These are phyloP conservation scores for Chaenogobius annularis DNA, from an alignment of 2,113 vertebrate genomes.

Conservation along the genomic window DNA sequence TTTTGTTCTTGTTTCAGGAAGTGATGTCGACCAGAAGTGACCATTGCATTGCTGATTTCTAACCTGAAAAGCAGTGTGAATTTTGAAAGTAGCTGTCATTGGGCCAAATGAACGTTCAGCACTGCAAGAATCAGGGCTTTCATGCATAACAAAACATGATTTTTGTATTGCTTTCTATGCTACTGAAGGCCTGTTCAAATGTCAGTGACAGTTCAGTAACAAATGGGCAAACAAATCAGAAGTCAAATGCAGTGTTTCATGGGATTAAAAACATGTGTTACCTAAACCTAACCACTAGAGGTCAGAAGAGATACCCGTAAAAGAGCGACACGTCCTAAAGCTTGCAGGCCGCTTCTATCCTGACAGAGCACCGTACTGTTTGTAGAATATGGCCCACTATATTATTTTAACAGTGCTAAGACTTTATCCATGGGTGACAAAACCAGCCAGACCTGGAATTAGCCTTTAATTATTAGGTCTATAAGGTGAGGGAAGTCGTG, in stretches of 20 bases:
- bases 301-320: constrained; percentile 31
- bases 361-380: constrained; percentile 26
- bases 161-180: too few relatives aligned
- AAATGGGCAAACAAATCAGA: not conserved
- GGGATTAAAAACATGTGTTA: not conserved
- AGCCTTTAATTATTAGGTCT: not conserved
- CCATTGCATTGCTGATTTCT: too few relatives aligned
- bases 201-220: not conserved
- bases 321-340: not conserved
- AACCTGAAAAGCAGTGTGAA: too few relatives aligned
- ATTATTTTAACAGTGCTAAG: not conserved
- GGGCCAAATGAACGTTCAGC: too few relatives aligned
- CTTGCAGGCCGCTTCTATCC: not conserved
- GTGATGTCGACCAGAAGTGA: too few relatives aligned
- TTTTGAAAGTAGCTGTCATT: too few relatives aligned
- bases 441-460: not conserved
- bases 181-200: too few relatives aligned
- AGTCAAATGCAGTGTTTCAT: too few relatives aligned
- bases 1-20: too few relatives aligned
- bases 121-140: too few relatives aligned
- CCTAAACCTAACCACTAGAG: constrained; percentile 53
- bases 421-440: not conserved
- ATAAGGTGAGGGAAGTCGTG: not conserved
- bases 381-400: not conserved
- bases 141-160: too few relatives aligned